Percentiles rank a stretch among this genome's conserved stretches.
phyloP scores from a whole-genome alignment of 2,888 invertebrate species.

The Petrophora chlorosata region DNA sequence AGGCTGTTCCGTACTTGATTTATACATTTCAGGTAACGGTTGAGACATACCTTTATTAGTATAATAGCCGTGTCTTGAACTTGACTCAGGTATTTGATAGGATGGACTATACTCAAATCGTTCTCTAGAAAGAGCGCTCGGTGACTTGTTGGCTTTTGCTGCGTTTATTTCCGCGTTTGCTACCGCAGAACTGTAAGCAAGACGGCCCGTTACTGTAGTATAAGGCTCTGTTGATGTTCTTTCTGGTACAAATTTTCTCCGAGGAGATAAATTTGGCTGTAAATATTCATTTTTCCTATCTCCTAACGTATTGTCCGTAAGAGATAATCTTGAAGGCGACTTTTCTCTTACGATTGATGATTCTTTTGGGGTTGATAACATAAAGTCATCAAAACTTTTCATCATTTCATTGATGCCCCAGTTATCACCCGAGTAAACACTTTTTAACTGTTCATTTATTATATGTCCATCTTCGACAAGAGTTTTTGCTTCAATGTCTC shows the following conservation, averaged over 20 bases:
- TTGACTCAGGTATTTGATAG: conserved; percentile 72
- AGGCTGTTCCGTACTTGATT: conserved; percentile 79
- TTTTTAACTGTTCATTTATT: conserved; percentile 87
- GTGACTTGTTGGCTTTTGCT: conserved; percentile 78
- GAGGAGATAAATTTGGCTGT: conserved; percentile 82
- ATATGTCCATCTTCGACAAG: conserved; percentile 86
- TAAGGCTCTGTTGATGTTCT: conserved; percentile 85
- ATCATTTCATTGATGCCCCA: conserved; percentile 89
- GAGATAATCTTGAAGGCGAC: conserved; percentile 85
- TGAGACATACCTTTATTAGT: conserved; percentile 64
- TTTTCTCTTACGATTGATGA: conserved; percentile 75
- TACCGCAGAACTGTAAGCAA: conserved; percentile 87
- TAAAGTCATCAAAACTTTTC: conserved; percentile 84
- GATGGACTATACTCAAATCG: conserved; percentile 83
- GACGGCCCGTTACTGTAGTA: conserved; percentile 85
- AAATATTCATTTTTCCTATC: conserved; percentile 87
- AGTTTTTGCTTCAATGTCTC: conserved; percentile 84
- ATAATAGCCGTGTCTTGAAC: conserved; percentile 69
- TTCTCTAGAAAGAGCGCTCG: conserved; percentile 82
- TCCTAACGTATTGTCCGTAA: conserved; percentile 84
- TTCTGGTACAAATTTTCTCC: conserved; percentile 83
- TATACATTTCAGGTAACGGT: conserved; percentile 79
- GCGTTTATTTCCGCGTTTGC: conserved; percentile 85
- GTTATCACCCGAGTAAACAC: conserved; percentile 87
- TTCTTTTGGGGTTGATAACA: conserved; percentile 80